Evolutionary conservation across 1,140 invertebrate species (phyloP).

Genomic region (Caenorhabditis brenneri): DNA sequence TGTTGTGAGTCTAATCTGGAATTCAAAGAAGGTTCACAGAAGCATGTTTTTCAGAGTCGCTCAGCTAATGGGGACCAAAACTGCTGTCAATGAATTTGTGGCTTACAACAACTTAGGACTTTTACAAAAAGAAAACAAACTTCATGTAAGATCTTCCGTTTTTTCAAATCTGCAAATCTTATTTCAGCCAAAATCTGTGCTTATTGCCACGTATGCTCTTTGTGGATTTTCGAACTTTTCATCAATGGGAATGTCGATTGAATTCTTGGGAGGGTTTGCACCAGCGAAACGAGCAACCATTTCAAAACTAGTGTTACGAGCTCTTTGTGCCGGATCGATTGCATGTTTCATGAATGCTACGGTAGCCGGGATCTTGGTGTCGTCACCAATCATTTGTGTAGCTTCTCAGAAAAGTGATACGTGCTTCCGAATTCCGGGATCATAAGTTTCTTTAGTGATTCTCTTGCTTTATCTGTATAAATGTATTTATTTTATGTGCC

Average conservation of each 20-base stretch:
- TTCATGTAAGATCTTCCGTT: conserved; percentile 74
- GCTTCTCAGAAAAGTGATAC: neutral
- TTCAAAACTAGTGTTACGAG: conserved; percentile 79
- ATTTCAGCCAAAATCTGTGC: conserved; percentile 35
- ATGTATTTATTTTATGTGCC: too few species aligned
- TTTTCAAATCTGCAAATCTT: neutral
- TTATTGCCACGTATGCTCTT: conserved; percentile 83
- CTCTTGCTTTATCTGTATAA: neutral
- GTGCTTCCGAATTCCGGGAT: neutral
- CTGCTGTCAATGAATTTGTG: conserved; percentile 88
- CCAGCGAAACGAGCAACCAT: conserved; percentile 80
- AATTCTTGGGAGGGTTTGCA: conserved; percentile 80
- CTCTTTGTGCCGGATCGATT: conserved; percentile 84
- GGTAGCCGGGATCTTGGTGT: conserved; percentile 77
- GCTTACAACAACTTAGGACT: conserved; percentile 81
- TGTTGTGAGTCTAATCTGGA: neutral
- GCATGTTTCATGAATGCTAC: conserved; percentile 90
- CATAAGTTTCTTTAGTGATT: neutral
- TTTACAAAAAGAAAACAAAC: neutral
- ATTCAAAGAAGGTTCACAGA: neutral
- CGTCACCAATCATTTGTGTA: neutral
- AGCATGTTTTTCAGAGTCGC: conserved; percentile 75
- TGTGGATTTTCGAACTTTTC: conserved; percentile 94
- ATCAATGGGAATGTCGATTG: conserved; percentile 87
- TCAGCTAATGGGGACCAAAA: conserved; percentile 84